phyloP scores from a whole-genome alignment of 2,113 vertebrate genomes.

The Perccottus glenii region DNA sequence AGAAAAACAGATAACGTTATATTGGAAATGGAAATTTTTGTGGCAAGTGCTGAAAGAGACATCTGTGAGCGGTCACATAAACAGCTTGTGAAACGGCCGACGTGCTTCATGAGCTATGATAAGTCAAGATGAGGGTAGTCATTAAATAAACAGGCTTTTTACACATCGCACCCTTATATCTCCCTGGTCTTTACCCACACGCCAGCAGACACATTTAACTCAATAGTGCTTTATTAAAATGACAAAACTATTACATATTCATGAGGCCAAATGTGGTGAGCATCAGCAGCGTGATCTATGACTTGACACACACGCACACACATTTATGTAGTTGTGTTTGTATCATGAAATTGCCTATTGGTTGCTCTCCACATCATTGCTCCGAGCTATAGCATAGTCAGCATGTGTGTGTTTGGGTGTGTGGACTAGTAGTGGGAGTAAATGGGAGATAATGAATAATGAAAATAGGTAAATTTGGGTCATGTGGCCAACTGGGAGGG shows the following conservation, averaged over 20 bases:
- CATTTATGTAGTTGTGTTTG: neutral
- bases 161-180: conserved; percentile 2
- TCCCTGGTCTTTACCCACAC: neutral
- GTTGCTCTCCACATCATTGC: neutral
- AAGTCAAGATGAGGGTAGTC: neutral
- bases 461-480: conserved; percentile 64
- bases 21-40: neutral
- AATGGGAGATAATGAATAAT: conserved; percentile 61
- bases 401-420: conserved; percentile 12
- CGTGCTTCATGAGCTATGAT: neutral
- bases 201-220: conserved; percentile 24
- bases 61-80: neutral
- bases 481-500: conserved; percentile 24
- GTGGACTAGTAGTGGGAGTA: neutral
- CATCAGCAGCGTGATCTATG: conserved; percentile 39
- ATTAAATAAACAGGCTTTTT: neutral
- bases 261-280: conserved; percentile 52
- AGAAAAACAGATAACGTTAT: too few relatives aligned
- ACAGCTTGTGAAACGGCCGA: neutral
- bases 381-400: conserved; percentile 18
- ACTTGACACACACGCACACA: neutral
- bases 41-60: neutral
- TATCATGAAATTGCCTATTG: conserved; percentile 11
- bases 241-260: conserved; percentile 59
- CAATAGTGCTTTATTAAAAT: conserved; percentile 56